These are phyloP conservation scores for Dendrocincla tyrannina DNA, from an alignment of 2,797 vertebrate genomes.

Conservation along the genomic window DNA sequence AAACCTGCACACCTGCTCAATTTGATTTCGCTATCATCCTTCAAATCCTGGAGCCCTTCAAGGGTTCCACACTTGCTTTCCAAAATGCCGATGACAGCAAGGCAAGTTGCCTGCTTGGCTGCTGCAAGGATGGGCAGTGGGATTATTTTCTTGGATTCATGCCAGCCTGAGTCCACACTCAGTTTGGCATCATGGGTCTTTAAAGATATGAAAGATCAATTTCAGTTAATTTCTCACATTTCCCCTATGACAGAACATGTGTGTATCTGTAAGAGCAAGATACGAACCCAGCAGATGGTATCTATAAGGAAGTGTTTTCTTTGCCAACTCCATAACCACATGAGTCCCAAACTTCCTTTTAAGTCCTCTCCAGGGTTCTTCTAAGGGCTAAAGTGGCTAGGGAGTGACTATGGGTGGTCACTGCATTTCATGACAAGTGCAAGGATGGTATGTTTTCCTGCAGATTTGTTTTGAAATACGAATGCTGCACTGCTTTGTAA, in stretches of 20 bases:
- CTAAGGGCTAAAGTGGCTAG: neutral
- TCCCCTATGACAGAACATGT: neutral
- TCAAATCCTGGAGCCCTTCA: neutral
- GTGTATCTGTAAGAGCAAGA: conserved; percentile 51
- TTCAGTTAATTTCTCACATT: conserved; percentile 7
- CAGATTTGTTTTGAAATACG: neutral
- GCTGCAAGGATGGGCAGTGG: neutral
- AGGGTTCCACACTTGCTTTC: neutral
- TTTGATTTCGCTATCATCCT: neutral
- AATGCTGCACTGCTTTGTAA: neutral
- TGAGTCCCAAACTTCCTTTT: conserved; percentile 23
- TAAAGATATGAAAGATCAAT: neutral
- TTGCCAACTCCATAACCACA: conserved; percentile 40
- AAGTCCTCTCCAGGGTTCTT: neutral
- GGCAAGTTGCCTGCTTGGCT: neutral
- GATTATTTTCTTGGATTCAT: neutral
- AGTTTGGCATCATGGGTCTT: neutral
- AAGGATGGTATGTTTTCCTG: neutral
- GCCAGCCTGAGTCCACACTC: neutral
- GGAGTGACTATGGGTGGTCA: neutral
- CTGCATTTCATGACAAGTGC: neutral
- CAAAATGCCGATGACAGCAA: neutral
- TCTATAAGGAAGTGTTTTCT: conserved; percentile 62
- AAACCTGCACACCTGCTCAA: neutral
- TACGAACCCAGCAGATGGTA: conserved; percentile 51